Percentiles rank a stretch among this genome's conserved stretches.
These are phyloP conservation scores for Pseudorasbora parva DNA, from an alignment of 2,113 vertebrate genomes.

Conservation along the genomic window DNA sequence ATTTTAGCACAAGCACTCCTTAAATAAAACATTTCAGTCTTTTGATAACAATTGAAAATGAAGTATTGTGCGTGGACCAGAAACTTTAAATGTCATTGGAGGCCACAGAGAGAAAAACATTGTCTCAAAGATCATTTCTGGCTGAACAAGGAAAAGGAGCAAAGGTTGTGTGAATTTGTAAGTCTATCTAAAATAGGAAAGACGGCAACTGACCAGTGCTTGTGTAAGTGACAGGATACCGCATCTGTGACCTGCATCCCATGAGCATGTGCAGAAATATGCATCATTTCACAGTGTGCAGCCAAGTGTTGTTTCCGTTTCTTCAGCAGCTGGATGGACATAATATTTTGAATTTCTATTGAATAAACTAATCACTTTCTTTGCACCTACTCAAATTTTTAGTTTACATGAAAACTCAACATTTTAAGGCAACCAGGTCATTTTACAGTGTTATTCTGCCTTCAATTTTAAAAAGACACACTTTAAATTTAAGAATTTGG, in stretches of 20 bases:
- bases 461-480: too few species aligned
- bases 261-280: slow-evolving; percentile 4
- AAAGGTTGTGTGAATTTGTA: slow-evolving; percentile 32
- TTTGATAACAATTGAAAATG: background rate
- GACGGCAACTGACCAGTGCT: background rate
- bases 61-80: background rate
- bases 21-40: background rate
- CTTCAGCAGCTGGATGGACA: background rate
- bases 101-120: slow-evolving; percentile 19
- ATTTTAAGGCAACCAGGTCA: too few species aligned
- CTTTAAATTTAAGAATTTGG: too few species aligned
- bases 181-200: background rate
- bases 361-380: too few species aligned
- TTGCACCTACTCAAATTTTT: too few species aligned
- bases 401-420: too few species aligned
- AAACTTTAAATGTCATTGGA: background rate
- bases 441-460: too few species aligned
- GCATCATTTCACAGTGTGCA: background rate
- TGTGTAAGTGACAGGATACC: background rate
- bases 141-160: slow-evolving; percentile 3
- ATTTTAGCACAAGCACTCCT: background rate
- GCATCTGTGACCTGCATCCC: background rate
- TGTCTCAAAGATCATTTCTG: background rate
- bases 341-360: too few species aligned
- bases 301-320: background rate